Conservation (phyloP, 2,888 invertebrate species). For the Teleogryllus oceanicus region DNA sequence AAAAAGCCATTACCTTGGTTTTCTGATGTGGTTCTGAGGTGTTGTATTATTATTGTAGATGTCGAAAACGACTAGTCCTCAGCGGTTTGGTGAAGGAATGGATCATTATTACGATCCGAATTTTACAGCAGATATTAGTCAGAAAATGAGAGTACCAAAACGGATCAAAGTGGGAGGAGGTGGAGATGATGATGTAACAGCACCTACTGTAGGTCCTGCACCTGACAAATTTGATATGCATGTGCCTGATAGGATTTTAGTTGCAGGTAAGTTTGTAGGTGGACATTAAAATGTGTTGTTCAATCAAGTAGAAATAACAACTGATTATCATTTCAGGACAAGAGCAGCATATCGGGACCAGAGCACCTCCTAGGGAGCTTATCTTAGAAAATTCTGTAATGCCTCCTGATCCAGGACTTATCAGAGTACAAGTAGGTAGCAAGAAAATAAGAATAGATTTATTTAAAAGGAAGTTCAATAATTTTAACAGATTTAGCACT, state of each 20-base stretch:
- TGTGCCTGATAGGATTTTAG: constrained; percentile 89
- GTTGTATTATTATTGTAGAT: constrained; percentile 45
- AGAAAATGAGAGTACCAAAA: constrained; percentile 78
- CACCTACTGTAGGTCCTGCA: constrained; percentile 67
- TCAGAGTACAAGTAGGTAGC: constrained; percentile 60
- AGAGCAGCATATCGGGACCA: constrained; percentile 60
- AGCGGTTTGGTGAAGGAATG: constrained; percentile 58
- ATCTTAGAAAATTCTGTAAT: constrained; percentile 78
- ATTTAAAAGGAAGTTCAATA: too few species aligned
- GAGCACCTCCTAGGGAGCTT: constrained; percentile 83
- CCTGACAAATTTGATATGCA: constrained; percentile 81
- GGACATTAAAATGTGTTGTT: neutral
- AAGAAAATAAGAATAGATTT: neutral
- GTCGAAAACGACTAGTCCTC: constrained; percentile 61
- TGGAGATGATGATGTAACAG: constrained; percentile 57
- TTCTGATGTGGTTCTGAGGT: neutral
- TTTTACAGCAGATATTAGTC: constrained; percentile 73
- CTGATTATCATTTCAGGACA: constrained; percentile 51
- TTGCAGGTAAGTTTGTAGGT: constrained; percentile 68
- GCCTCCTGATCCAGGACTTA: constrained; percentile 65
- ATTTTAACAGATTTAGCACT: too few species aligned
- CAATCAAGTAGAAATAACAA: neutral
- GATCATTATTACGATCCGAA: constrained; percentile 64
- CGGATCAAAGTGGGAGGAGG: constrained; percentile 73
- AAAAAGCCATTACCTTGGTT: too few species aligned